phyloP scores from a whole-genome alignment of 2,113 vertebrate genomes.

The Tretioscincus oriximinensis region DNA sequence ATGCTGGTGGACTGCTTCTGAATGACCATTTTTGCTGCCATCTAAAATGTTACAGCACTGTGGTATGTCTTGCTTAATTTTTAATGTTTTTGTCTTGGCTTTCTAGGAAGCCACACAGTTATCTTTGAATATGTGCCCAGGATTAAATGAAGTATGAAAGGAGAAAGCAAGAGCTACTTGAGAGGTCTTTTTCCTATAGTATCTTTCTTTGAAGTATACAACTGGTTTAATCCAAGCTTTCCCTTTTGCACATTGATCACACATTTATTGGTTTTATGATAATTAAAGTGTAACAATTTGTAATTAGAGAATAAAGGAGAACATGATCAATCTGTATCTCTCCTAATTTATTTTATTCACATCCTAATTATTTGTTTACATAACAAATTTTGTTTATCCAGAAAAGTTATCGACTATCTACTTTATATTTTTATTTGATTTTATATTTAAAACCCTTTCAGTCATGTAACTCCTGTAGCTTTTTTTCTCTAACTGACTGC shows the following conservation, averaged over 20 bases:
- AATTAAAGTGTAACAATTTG: neutral
- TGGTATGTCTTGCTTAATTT: neutral
- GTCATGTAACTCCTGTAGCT: neutral
- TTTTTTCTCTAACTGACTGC: neutral
- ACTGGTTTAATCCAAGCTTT: neutral
- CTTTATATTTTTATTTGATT: no score
- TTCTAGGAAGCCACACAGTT: neutral
- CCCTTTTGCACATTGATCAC: neutral
- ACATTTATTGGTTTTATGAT: neutral
- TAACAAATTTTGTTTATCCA: no score
- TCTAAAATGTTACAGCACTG: neutral
- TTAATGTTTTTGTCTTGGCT: neutral
- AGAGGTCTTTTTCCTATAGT: neutral
- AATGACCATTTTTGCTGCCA: neutral
- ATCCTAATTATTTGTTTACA: no score
- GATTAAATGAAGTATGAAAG: constrained; percentile 16
- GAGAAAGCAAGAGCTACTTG: constrained; percentile 1
- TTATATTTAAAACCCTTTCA: no score
- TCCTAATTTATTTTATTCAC: no score
- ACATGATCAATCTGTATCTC: no score
- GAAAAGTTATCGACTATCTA: no score
- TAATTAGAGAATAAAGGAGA: neutral
- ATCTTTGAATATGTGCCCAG: constrained; percentile 12
- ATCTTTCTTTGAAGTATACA: neutral
- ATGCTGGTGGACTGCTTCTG: neutral